phyloP scores from a whole-genome alignment of 2,797 vertebrate species.

The Melopsittacus undulatus region DNA sequence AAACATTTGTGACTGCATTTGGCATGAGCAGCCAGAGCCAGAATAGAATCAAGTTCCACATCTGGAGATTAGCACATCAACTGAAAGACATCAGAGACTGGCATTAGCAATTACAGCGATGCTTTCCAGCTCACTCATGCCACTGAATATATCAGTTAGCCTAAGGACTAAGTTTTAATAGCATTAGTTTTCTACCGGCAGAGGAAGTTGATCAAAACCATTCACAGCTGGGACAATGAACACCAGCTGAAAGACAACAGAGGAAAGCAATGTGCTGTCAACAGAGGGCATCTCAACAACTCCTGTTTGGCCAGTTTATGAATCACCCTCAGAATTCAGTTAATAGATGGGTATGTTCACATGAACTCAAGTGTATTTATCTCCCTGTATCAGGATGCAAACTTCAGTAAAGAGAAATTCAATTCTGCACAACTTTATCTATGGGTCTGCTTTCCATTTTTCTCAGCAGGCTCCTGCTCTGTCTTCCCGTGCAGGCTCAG shows the following conservation, averaged over 20 bases:
- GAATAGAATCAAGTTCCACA: neutral
- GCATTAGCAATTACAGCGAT: neutral
- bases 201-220: neutral
- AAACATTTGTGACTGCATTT: neutral
- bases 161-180: neutral
- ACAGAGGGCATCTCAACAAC: neutral
- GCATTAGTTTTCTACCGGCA: neutral
- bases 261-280: neutral
- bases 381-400: neutral
- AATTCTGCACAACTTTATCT: neutral
- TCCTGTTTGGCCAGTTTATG: neutral
- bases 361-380: neutral
- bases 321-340: neutral
- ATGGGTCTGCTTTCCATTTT: neutral
- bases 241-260: neutral
- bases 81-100: neutral
- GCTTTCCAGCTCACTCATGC: neutral
- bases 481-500: neutral
- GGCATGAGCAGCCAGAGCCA: neutral
- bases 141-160: neutral
- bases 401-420: neutral
- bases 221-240: neutral
- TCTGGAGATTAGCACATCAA: neutral
- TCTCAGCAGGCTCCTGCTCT: rapidly evolving
- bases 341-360: neutral